These are phyloP conservation scores for Loriculus beryllinus DNA, from an alignment of 2,797 vertebrate species.

Conservation along the genomic window DNA sequence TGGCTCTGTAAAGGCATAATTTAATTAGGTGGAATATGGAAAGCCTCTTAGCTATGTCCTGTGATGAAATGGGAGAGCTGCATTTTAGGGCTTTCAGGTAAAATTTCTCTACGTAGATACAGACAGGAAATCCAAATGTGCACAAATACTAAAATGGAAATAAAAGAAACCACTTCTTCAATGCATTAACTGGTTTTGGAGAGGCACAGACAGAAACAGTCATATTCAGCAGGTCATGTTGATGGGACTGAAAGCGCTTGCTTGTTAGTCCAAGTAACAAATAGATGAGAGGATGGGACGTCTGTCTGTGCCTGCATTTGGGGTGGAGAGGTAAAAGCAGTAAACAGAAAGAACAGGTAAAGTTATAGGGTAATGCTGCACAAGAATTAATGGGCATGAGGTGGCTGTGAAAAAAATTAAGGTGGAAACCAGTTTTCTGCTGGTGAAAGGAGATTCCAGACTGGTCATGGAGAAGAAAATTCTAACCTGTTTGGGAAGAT, in stretches of 20 bases:
- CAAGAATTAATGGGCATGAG: accelerated
- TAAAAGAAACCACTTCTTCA: not conserved
- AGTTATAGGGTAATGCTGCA: not conserved
- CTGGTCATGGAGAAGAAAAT: not conserved
- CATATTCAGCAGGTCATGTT: accelerated
- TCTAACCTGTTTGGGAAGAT: accelerated
- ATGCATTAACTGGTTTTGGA: not conserved
- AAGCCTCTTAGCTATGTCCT: not conserved
- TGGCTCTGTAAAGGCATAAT: not conserved
- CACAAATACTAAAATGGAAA: not conserved
- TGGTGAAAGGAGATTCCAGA: not conserved
- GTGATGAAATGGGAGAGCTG: not conserved
- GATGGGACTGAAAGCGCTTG: not conserved
- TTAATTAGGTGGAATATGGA: not conserved
- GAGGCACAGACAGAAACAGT: not conserved
- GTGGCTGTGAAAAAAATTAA: not conserved
- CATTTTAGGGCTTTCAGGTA: not conserved
- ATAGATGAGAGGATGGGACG: not conserved
- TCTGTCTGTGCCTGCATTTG: accelerated
- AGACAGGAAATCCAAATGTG: not conserved
- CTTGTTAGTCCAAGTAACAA: not conserved
- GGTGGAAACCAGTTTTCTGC: not conserved
- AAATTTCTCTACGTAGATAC: not conserved
- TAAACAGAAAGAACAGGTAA: not conserved
- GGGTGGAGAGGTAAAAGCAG: not conserved